phyloP scores from a whole-genome alignment of 2,113 vertebrate genomes.

The Sebastes fasciatus region DNA sequence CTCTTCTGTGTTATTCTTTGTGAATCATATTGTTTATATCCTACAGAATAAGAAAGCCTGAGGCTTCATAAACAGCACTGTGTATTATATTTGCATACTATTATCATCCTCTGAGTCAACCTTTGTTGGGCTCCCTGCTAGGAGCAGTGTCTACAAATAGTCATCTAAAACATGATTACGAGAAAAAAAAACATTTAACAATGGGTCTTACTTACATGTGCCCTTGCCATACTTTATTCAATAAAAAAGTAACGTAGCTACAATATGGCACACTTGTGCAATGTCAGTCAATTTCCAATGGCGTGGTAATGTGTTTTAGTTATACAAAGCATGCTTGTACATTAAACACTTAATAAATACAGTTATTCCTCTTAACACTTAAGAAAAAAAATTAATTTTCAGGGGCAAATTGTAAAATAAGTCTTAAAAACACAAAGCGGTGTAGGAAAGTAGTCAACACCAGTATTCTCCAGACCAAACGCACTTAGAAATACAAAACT shows the following conservation, averaged over 20 bases:
- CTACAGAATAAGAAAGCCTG: not conserved
- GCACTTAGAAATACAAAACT: slow-evolving; percentile 80
- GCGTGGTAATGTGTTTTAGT: slow-evolving; percentile 70
- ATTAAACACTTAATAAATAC: slow-evolving; percentile 84
- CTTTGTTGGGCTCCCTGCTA: not conserved
- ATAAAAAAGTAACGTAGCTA: slow-evolving; percentile 76
- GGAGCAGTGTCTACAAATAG: not conserved
- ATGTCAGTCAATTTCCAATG: slow-evolving; percentile 67
- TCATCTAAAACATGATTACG: not conserved
- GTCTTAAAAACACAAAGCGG: slow-evolving; percentile 71
- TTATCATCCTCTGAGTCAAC: not conserved
- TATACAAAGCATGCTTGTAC: slow-evolving; percentile 81
- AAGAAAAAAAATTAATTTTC: slow-evolving; percentile 35
- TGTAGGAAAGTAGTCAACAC: slow-evolving; percentile 38
- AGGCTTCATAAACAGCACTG: not conserved
- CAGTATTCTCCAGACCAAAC: slow-evolving; percentile 65
- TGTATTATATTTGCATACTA: slow-evolving; percentile 11
- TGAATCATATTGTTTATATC: slow-evolving; percentile 4
- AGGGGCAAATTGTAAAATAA: slow-evolving; percentile 63
- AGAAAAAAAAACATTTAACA: slow-evolving; percentile 20
- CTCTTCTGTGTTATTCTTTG: not conserved
- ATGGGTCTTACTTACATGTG: slow-evolving; percentile 18
- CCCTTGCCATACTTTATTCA: slow-evolving; percentile 73
- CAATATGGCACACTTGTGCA: slow-evolving; percentile 73
- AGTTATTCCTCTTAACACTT: slow-evolving; percentile 64